phyloP scores from a whole-genome alignment of 2,113 vertebrate genomes.

The Alosa alosa region DNA sequence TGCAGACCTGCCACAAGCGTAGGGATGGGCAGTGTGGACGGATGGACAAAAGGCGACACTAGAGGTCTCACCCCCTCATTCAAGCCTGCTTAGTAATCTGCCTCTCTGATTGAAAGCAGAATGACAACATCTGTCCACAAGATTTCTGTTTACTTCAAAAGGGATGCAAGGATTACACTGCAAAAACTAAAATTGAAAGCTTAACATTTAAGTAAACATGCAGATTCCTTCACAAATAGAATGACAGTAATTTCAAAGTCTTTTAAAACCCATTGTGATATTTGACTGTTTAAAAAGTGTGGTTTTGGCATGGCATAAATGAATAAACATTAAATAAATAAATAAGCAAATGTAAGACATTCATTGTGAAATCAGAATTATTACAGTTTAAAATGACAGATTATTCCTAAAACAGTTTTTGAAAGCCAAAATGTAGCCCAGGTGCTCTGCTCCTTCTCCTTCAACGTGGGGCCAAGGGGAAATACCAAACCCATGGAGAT shows the following conservation, averaged over 20 bases:
- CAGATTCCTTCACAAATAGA: background rate
- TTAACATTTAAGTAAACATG: background rate
- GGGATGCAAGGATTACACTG: background rate
- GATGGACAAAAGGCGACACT: background rate
- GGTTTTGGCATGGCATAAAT: background rate
- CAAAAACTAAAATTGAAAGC: background rate
- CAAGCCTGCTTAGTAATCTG: background rate
- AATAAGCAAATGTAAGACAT: background rate
- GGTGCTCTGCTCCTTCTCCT: background rate
- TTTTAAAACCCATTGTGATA: background rate
- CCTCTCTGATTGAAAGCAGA: background rate
- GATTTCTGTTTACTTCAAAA: background rate
- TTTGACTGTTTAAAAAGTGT: background rate
- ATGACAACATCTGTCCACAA: slow-evolving; percentile 7
- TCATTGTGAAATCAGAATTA: background rate
- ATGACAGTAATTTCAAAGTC: background rate
- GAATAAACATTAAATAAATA: background rate
- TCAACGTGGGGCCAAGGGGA: background rate
- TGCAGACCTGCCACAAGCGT: background rate
- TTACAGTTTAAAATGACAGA: background rate
- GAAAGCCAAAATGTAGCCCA: background rate
- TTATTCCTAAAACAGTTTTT: background rate
- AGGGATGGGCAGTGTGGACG: background rate
- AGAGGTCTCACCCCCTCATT: background rate
- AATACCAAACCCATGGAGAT: background rate